Evolutionary conservation across 2,113 vertebrate genomes (phyloP).

Genomic region (Stomatorhinus ivindoensis): DNA sequence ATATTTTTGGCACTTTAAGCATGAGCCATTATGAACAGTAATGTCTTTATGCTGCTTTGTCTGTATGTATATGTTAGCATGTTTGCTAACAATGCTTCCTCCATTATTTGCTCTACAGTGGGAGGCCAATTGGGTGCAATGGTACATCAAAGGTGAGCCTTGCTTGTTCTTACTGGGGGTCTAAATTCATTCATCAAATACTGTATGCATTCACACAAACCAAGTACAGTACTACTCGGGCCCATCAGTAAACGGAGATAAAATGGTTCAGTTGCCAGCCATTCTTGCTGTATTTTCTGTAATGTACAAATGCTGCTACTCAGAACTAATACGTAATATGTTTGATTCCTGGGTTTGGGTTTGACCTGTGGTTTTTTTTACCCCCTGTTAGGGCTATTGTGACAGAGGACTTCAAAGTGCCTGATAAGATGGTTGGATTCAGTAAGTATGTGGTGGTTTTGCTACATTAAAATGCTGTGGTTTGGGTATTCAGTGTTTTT

Average conservation of each 20-base stretch:
- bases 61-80: background rate
- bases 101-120: slow-evolving; percentile 67
- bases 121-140: slow-evolving; percentile 93
- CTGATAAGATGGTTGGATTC: slow-evolving; percentile 99
- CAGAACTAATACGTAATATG: background rate
- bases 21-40: background rate
- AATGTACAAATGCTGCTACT: background rate
- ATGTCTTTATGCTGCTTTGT: background rate
- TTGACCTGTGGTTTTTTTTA: slow-evolving; percentile 9
- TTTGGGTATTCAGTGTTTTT: background rate
- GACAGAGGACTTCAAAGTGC: slow-evolving; percentile 98
- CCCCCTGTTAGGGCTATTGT: slow-evolving; percentile 77
- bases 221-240: background rate
- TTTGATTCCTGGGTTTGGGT: background rate
- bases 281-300: background rate
- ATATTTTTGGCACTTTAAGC: background rate
- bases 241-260: background rate
- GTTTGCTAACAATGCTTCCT: slow-evolving; percentile 65
- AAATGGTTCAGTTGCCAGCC: background rate
- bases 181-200: background rate
- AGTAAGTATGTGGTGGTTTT: slow-evolving; percentile 74
- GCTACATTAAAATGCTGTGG: background rate
- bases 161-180: background rate
- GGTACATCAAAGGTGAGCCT: slow-evolving; percentile 97
- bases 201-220: background rate